These are phyloP conservation scores for Digitonthophagus gazella DNA, from an alignment of 2,888 invertebrate species.

Conservation along the genomic window DNA sequence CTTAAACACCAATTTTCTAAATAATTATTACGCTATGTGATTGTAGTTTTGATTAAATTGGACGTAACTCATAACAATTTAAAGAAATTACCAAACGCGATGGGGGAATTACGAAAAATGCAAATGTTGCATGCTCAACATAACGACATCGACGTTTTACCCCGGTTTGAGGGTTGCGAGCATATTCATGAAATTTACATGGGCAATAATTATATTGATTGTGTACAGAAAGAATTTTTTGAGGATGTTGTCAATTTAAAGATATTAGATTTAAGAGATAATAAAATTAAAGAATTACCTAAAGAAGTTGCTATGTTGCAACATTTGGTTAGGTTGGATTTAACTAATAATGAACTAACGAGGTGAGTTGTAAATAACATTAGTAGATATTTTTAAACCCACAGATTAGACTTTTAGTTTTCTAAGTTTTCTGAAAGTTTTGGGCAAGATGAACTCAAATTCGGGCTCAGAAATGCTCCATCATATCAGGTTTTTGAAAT, in stretches of 20 bases:
- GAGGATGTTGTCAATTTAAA: slow-evolving; percentile 70
- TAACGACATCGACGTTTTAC: slow-evolving; percentile 74
- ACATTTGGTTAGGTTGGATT: slow-evolving; percentile 76
- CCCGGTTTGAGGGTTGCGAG: slow-evolving; percentile 74
- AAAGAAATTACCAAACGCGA: slow-evolving; percentile 57
- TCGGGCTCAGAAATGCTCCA: no score
- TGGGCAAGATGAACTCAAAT: no score
- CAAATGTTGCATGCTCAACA: slow-evolving; percentile 76
- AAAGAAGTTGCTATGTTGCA: slow-evolving; percentile 75
- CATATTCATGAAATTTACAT: slow-evolving; percentile 77
- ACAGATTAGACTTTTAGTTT: no score
- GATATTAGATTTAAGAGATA: slow-evolving; percentile 77
- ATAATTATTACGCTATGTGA: background rate
- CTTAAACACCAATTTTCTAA: background rate
- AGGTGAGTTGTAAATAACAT: slow-evolving; percentile 42
- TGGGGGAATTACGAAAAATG: slow-evolving; percentile 73
- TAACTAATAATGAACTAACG: slow-evolving; percentile 71
- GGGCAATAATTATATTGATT: slow-evolving; percentile 78
- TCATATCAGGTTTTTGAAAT: no score
- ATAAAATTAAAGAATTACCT: slow-evolving; percentile 74
- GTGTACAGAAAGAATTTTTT: slow-evolving; percentile 58
- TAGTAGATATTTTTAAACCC: no score
- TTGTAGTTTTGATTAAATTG: slow-evolving; percentile 66
- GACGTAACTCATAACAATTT: slow-evolving; percentile 74
- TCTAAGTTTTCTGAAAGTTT: no score